A percentile compares a stretch with the other conserved stretches of the same genome.
These are phyloP conservation scores for Cinclus mexicanus DNA, from an alignment of 2,113 vertebrate species.

Conservation along the genomic window DNA sequence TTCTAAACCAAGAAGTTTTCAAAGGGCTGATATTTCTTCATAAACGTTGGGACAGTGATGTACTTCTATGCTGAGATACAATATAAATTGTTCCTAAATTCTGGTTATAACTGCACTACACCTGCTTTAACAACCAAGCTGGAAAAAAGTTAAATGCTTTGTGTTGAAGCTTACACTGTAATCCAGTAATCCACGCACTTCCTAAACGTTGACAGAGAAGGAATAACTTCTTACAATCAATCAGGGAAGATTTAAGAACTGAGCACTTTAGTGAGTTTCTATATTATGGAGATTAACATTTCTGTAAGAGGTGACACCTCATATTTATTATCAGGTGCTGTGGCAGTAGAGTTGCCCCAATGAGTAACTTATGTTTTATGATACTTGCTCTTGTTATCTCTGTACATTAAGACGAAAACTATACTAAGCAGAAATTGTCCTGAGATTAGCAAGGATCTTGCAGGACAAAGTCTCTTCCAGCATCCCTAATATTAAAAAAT, in stretches of 20 bases:
- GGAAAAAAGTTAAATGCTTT: neutral
- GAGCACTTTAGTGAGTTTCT: neutral
- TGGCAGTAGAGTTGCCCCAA: neutral
- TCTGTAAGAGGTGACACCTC: neutral
- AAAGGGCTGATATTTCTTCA: neutral
- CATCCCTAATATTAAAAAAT: neutral
- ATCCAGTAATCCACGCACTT: neutral
- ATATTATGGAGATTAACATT: neutral
- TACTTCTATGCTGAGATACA: neutral
- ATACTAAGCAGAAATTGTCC: neutral
- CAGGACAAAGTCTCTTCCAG: neutral
- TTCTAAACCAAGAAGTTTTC: neutral
- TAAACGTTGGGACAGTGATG: neutral
- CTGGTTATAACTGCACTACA: neutral
- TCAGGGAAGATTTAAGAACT: neutral
- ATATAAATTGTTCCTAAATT: neutral
- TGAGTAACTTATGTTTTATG: neutral
- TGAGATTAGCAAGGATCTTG: neutral
- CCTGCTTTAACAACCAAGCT: neutral
- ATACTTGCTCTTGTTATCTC: neutral
- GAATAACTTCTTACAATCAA: accelerated
- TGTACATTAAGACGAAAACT: neutral
- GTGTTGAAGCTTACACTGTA: neutral
- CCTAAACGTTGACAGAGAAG: neutral
- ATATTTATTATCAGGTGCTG: neutral